Evolutionary conservation across 1,140 invertebrate genomes (phyloP).

Genomic region (Eumeta japonica): DNA sequence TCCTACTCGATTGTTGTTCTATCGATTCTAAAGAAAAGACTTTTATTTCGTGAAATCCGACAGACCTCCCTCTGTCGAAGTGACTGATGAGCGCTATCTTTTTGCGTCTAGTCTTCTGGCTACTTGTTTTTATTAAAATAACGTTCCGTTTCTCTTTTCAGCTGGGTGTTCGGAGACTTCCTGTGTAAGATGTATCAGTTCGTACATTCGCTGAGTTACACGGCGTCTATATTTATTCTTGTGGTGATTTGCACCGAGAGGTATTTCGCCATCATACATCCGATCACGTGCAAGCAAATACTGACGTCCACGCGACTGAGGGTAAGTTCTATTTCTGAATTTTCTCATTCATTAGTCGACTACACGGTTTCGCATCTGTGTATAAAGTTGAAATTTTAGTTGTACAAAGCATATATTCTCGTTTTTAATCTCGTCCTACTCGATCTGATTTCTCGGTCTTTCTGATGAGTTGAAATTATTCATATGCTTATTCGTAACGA

Average conservation of each 20-base stretch:
- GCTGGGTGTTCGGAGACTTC: conserved; percentile 77
- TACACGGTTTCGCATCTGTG: too few relatives aligned
- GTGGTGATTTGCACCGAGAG: conserved; percentile 80
- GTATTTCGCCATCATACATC: conserved; percentile 80
- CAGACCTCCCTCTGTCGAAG: too few relatives aligned
- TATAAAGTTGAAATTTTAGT: too few relatives aligned
- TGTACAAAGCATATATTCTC: too few relatives aligned
- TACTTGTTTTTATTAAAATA: conserved; percentile 2
- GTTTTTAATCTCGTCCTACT: too few relatives aligned
- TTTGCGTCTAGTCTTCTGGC: too few relatives aligned
- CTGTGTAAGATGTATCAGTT: conserved; percentile 85
- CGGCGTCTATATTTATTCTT: conserved; percentile 77
- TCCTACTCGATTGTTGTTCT: not conserved
- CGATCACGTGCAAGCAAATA: conserved; percentile 76
- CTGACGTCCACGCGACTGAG: conserved; percentile 67
- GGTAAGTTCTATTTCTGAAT: conserved; percentile 49
- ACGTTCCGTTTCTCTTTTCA: conserved; percentile 44
- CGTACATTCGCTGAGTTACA: conserved; percentile 76
- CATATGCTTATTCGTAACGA: too few relatives aligned
- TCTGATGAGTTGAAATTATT: too few relatives aligned
- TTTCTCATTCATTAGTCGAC: conserved; percentile 19
- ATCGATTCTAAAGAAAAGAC: not conserved
- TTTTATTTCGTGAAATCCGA: not conserved
- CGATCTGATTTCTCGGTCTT: too few relatives aligned
- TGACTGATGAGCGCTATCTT: too few relatives aligned